Base-by-base conservation (phyloP, 2,888 invertebrate species). In the Unio delphinus region DNA sequence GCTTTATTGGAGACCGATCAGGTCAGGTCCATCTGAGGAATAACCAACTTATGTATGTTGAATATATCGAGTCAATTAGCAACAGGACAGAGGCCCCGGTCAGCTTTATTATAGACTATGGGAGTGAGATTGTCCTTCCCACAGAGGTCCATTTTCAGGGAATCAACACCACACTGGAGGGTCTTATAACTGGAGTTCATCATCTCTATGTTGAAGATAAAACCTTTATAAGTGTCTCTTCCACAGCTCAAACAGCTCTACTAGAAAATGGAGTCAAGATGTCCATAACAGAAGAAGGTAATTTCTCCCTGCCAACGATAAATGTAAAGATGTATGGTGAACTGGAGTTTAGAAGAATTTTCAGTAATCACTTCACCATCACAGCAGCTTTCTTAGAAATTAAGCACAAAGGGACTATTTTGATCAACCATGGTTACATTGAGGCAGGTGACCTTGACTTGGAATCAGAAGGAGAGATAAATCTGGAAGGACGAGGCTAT, bases 31-130 rank as follows among this genome's bases (percentile, higher is more conserved):
- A 85, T 66, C 45, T 84, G n/a, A 72, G 80, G 67, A 55, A 65
- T 11, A 70, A 80, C 61, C 85, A 85, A 69, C 68, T 64, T 20
- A 70, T 80, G 4, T 75, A 68, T 61, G 70, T 80, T 4, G 85
- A 85, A 61, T 83, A 82, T 67, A 74, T 83, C 1, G 84, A 82
- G 56, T 84, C 84, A 2, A 68, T 76, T n/a, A 74, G 72, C 34
- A 85, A 85, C 68, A 68, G 78, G 1, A 85, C 85, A 11, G 85
- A 85, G 68, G 85, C 85, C 3, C 84, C 84, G 0, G 80, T 84
- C 18, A 82, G 84, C 66, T 85, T 79, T 72, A 79, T 81, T 54
- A 81, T 84, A 60, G 85, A 85, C 65, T 54, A 79, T 60, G 80
- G 73, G 17, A 78, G 80, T 30, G 82, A 83, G 64, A 58, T 84